Evolutionary conservation across 2,888 invertebrate genomes (phyloP).

Genomic region (Epinotia demarniana): DNA sequence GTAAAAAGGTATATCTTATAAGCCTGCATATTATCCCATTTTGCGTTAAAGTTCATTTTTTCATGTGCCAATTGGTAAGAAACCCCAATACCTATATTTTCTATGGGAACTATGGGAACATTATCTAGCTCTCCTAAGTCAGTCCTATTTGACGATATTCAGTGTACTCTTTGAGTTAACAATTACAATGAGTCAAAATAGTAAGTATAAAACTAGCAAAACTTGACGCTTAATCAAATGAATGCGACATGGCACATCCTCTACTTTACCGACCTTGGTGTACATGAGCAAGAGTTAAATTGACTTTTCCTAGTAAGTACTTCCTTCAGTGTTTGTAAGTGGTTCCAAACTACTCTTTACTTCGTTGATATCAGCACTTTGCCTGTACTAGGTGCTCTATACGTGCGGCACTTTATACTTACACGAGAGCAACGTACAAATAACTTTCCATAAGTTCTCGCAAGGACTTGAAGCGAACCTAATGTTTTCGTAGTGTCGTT

Average conservation of each 20-base stretch:
- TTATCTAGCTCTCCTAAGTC: too few species aligned
- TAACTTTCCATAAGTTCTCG: slow-evolving; percentile 1
- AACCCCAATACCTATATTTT: too few species aligned
- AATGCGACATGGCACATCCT: neutral
- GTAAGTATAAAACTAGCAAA: neutral
- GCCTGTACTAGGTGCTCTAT: neutral
- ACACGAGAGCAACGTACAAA: neutral
- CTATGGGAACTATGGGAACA: too few species aligned
- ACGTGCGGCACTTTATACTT: slow-evolving; percentile 1
- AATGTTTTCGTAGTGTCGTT: neutral
- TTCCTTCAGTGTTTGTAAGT: slow-evolving; percentile 9
- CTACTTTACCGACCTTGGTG: neutral
- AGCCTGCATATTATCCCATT: too few species aligned
- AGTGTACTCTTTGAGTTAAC: too few species aligned
- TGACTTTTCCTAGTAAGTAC: neutral
- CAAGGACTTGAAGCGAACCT: neutral
- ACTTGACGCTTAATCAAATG: neutral
- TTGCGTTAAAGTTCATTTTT: too few species aligned
- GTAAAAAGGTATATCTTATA: too few species aligned
- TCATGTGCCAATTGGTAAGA: too few species aligned
- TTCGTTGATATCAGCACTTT: slow-evolving; percentile 24
- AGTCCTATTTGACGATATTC: too few species aligned
- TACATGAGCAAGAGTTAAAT: neutral
- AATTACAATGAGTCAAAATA: too few species aligned
- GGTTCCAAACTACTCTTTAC: slow-evolving; percentile 14